A percentile compares a stretch with the other conserved stretches of the same genome.
phyloP scores from a whole-genome alignment of 1,140 invertebrate species.

The Diplogasteroides magnus region DNA sequence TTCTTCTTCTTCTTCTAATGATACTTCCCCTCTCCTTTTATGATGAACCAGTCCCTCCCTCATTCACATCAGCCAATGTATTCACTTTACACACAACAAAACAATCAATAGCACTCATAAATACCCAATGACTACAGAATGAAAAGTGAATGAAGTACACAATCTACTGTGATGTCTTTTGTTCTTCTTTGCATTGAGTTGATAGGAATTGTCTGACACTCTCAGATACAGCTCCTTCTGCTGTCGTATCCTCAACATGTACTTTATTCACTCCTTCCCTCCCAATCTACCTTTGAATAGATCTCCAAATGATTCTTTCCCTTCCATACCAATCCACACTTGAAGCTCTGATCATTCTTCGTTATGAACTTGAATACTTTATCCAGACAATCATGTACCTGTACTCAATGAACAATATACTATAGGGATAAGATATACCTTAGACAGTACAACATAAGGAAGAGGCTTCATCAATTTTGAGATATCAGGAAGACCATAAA shows the following conservation, averaged over 20 bases:
- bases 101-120: constrained; percentile 26
- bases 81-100: constrained; percentile 10
- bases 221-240: constrained; percentile 43
- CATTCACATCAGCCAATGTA: constrained; percentile 3
- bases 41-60: no score
- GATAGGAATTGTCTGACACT: constrained; percentile 44
- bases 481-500: constrained; percentile 48
- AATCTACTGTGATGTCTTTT: constrained; percentile 18
- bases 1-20: constrained; percentile 1
- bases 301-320: constrained; percentile 44
- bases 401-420: constrained; percentile 16
- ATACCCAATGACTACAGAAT: no score
- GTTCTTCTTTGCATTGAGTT: constrained; percentile 49
- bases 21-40: constrained; percentile 9
- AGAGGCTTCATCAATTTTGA: constrained; percentile 53
- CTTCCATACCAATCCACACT: constrained; percentile 52
- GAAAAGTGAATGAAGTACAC: background rate
- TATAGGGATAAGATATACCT: constrained; percentile 21
- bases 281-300: constrained; percentile 23
- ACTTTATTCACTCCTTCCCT: constrained; percentile 2
- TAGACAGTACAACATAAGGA: constrained; percentile 50
- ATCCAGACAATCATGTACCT: constrained; percentile 52
- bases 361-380: constrained; percentile 48
- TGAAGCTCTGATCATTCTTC: constrained; percentile 47
- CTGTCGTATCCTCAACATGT: constrained; percentile 24